A percentile compares a stretch with the other conserved stretches of the same genome.
These are phyloP conservation scores for Porites lutea DNA, from an alignment of 64 coral and sea anemone species.

Conservation along the genomic window DNA sequence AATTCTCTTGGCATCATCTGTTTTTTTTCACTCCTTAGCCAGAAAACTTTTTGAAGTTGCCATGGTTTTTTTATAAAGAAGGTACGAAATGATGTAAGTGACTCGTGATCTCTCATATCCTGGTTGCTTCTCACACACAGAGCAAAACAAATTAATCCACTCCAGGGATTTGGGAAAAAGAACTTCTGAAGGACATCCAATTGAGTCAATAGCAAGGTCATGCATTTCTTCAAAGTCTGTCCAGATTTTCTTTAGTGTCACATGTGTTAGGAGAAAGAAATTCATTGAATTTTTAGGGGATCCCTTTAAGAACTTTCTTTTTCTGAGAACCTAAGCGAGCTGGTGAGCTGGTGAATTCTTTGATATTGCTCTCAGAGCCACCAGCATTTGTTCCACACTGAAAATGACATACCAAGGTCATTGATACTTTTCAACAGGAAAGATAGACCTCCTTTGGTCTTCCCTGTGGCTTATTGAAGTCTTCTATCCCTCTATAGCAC, in stretches of 20 bases:
- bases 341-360: slow-evolving; percentile 51
- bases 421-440: slow-evolving; percentile 10
- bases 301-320: slow-evolving; percentile 1
- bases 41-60: slow-evolving; percentile 36
- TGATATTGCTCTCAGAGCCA: slow-evolving; percentile 33
- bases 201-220: neutral
- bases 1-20: slow-evolving; percentile 43
- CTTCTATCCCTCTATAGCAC: slow-evolving; percentile 41
- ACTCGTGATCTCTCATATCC: slow-evolving; percentile 10
- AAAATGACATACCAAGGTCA: slow-evolving; percentile 40
- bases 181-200: neutral
- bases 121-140: neutral
- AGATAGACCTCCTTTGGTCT: slow-evolving; percentile 29
- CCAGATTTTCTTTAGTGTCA: slow-evolving; percentile 53
- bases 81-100: slow-evolving; percentile 1
- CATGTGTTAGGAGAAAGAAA: slow-evolving; percentile 49
- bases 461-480: slow-evolving; percentile 33
- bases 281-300: slow-evolving; percentile 5
- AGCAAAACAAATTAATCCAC: slow-evolving; percentile 65
- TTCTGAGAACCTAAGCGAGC: slow-evolving; percentile 24
- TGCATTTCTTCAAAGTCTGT: slow-evolving; percentile 37
- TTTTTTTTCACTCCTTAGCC: slow-evolving; percentile 50
- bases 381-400: slow-evolving; percentile 60
- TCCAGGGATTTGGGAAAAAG: slow-evolving; percentile 23
- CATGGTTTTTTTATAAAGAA: slow-evolving; percentile 31